Evolutionary conservation across 2,113 vertebrate species (phyloP).

Genomic region (Trichechus manatus): DNA sequence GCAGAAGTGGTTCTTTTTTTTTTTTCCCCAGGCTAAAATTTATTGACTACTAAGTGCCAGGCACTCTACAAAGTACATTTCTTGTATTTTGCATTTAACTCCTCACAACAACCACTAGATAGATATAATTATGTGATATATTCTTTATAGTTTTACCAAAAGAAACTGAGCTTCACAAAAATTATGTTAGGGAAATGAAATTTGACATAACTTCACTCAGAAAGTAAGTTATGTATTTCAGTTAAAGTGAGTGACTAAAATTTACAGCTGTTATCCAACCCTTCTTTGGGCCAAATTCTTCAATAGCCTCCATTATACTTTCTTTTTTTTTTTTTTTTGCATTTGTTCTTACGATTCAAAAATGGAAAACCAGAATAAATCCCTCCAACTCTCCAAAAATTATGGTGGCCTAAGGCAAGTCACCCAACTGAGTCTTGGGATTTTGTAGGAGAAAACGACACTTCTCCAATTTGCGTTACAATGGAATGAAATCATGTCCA

Average conservation of each 20-base stretch:
- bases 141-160: background rate
- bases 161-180: background rate
- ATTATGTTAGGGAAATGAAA: background rate
- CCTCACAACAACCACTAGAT: background rate
- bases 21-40: background rate
- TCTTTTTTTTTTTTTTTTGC: fast-evolving
- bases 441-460: background rate
- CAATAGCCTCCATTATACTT: background rate
- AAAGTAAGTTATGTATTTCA: background rate
- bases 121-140: background rate
- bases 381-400: background rate
- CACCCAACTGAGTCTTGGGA: background rate
- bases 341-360: background rate
- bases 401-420: background rate
- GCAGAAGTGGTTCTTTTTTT: background rate
- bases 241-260: background rate
- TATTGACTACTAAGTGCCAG: background rate
- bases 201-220: background rate
- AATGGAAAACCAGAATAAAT: background rate
- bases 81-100: constrained; percentile 36
- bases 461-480: background rate
- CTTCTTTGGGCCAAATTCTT: constrained; percentile 26
- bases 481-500: background rate
- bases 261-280: background rate
- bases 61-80: background rate